These are phyloP conservation scores for Portunus trituberculatus DNA, from an alignment of 1,140 invertebrate genomes.

Conservation along the genomic window DNA sequence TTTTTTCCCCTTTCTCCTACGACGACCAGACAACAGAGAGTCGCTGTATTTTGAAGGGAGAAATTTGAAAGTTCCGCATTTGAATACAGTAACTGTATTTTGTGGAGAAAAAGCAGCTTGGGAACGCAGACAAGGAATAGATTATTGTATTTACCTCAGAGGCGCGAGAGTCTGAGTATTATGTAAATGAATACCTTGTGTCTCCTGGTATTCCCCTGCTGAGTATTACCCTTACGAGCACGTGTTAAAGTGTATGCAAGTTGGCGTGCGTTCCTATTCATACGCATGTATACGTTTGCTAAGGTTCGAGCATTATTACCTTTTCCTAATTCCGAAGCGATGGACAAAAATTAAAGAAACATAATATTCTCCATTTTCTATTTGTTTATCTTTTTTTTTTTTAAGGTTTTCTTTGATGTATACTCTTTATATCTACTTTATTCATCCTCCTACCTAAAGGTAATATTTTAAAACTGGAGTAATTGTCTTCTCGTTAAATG, in stretches of 20 bases:
- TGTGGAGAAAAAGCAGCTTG: conserved; percentile 55
- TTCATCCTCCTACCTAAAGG: background rate
- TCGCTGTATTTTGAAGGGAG: conserved; percentile 41
- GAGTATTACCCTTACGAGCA: background rate
- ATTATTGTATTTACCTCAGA: conserved; percentile 64
- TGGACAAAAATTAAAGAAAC: background rate
- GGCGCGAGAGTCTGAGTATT: conserved; percentile 33
- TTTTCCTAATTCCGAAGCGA: background rate
- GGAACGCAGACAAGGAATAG: conserved; percentile 45
- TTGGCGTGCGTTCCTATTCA: conserved; percentile 50
- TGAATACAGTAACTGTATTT: conserved; percentile 69
- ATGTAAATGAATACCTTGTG: conserved; percentile 58
- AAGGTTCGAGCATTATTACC: background rate
- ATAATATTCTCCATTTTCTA: too few species aligned
- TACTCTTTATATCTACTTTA: background rate
- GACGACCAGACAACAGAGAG: conserved; percentile 37
- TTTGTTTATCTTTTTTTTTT: background rate
- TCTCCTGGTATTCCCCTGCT: conserved; percentile 2
- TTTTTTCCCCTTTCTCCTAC: conserved; percentile 36
- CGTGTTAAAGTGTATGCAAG: conserved; percentile 54
- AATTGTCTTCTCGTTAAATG: background rate
- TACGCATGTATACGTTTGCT: conserved; percentile 32
- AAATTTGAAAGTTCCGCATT: conserved; percentile 66
- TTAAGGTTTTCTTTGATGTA: background rate
- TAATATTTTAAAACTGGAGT: background rate